Percentiles rank a stretch among this genome's conserved stretches.
Evolutionary conservation across 2,113 vertebrate genomes (phyloP).

Genomic region (Eulemur macaco): DNA sequence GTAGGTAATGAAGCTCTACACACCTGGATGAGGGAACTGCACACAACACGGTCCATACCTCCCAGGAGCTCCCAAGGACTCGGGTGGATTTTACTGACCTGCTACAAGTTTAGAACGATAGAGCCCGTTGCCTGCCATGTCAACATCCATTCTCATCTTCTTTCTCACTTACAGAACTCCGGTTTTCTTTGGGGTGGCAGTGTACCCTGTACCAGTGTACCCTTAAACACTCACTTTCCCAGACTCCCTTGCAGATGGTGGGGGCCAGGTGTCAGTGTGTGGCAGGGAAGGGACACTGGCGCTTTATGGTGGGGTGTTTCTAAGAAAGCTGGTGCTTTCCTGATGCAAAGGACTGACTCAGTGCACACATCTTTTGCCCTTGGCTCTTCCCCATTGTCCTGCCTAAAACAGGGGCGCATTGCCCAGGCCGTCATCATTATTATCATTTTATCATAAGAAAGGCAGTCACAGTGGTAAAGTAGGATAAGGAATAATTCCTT

Average conservation of each 20-base stretch:
- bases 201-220: no score
- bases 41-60: rapidly evolving
- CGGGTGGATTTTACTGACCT: background rate
- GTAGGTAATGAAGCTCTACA: background rate
- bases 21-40: no score
- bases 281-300: background rate
- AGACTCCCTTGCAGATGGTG: background rate
- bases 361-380: background rate
- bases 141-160: background rate
- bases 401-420: background rate
- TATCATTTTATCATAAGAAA: background rate
- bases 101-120: background rate
- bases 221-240: background rate
- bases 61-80: background rate
- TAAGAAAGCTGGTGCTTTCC: background rate
- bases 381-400: background rate
- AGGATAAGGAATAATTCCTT: background rate
- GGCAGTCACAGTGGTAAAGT: background rate
- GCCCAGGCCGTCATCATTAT: background rate
- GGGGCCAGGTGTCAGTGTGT: background rate
- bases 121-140: background rate
- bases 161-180: background rate
- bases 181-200: background rate
- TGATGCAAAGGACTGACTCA: background rate
- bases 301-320: background rate